A percentile compares a stretch with the other conserved stretches of the same genome.
Evolutionary conservation across 2,113 vertebrate genomes (phyloP).

Genomic region (Aspiorhynchus laticeps): DNA sequence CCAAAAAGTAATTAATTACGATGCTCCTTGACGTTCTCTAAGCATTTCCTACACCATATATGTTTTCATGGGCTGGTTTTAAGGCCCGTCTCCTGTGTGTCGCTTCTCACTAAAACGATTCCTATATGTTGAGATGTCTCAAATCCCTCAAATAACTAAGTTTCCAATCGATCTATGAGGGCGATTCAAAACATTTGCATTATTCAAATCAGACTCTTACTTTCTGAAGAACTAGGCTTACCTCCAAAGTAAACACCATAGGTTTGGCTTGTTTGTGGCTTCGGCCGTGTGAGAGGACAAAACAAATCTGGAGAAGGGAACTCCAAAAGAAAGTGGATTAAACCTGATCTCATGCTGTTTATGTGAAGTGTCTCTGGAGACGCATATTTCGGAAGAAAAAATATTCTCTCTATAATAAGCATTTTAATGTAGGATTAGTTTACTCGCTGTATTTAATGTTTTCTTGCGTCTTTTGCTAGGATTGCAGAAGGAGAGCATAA

Average conservation of each 20-base stretch:
- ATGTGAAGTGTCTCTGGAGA: not conserved
- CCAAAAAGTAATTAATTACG: not conserved
- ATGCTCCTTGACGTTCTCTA: not conserved
- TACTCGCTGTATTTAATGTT: not conserved
- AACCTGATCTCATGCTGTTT: not conserved
- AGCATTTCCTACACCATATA: not conserved
- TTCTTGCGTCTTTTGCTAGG: conserved; percentile 2
- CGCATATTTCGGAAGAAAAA: not conserved
- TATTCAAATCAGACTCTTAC: not conserved
- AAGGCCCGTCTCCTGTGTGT: not conserved
- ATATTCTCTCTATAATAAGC: no score
- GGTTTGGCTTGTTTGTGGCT: not conserved
- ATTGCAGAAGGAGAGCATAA: conserved; percentile 10
- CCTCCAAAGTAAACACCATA: not conserved
- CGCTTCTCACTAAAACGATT: not conserved
- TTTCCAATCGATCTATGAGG: not conserved
- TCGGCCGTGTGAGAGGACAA: not conserved
- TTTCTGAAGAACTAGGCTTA: not conserved
- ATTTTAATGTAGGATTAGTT: not conserved
- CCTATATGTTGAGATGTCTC: not conserved
- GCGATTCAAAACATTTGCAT: not conserved
- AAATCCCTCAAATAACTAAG: not conserved
- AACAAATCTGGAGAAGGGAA: not conserved
- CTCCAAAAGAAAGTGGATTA: not conserved
- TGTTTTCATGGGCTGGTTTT: not conserved